A percentile compares a stretch with the other conserved stretches of the same genome.
phyloP scores from a whole-genome alignment of 2,113 vertebrate genomes.

The Peromyscus polionotus region DNA sequence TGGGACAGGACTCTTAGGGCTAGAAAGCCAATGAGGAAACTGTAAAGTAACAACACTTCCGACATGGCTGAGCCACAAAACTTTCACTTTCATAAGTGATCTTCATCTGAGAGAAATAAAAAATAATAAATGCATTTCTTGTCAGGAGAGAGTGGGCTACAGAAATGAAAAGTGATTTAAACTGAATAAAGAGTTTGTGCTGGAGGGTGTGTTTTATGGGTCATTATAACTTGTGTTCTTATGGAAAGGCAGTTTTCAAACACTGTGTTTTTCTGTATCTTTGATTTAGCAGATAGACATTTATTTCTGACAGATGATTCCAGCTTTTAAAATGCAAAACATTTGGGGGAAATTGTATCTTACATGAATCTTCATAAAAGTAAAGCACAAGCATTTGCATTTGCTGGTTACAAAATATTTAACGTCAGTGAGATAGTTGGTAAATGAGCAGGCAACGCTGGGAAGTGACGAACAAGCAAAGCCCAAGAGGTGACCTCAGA shows the following conservation, averaged over 20 bases:
- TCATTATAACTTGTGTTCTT: conserved; percentile 56
- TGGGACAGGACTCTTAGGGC: neutral
- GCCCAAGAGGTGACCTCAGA: neutral
- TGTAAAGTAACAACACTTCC: neutral
- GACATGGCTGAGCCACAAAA: conserved; percentile 25
- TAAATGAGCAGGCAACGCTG: conserved; percentile 58
- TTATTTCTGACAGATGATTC: conserved; percentile 74
- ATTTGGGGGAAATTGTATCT: conserved; percentile 54
- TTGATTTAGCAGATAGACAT: conserved; percentile 60
- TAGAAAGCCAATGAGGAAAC: neutral
- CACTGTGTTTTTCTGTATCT: conserved; percentile 64
- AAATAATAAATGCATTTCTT: conserved; percentile 18
- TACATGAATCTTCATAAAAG: conserved; percentile 70
- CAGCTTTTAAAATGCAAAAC: conserved; percentile 65
- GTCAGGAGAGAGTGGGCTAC: neutral
- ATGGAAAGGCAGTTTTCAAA: conserved; percentile 59
- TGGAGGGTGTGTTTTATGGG: conserved; percentile 27
- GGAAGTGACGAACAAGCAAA: conserved; percentile 21
- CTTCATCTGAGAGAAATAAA: conserved; percentile 58
- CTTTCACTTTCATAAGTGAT: neutral
- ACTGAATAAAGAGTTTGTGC: conserved; percentile 31
- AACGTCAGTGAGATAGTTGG: conserved; percentile 37
- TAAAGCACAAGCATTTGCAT: conserved; percentile 43
- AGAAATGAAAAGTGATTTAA: conserved; percentile 43
- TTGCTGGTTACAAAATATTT: conserved; percentile 63